phyloP scores from a whole-genome alignment of 2,888 invertebrate species.

The Pristionchus arcanus region DNA sequence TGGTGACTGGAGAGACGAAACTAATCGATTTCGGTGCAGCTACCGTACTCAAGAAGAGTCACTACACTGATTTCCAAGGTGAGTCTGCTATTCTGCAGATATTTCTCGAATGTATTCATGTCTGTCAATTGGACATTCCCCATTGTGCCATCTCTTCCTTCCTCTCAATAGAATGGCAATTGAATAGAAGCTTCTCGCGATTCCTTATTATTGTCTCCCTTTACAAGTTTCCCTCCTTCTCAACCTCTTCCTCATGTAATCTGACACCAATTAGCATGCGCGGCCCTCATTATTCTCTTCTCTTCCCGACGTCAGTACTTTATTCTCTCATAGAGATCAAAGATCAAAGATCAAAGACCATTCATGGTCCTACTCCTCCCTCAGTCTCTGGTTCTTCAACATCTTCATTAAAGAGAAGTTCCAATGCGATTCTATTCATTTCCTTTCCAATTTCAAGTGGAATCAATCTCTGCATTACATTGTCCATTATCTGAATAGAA shows the following conservation, averaged over 20 bases:
- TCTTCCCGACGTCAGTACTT: slow-evolving; percentile 46
- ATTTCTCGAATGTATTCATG: background rate
- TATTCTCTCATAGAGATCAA: slow-evolving; percentile 30
- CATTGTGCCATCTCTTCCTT: slow-evolving; percentile 11
- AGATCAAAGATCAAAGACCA: slow-evolving; percentile 43
- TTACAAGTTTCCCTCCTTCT: slow-evolving; percentile 25
- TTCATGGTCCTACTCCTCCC: background rate
- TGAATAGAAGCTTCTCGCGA: background rate
- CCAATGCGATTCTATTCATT: slow-evolving; percentile 48
- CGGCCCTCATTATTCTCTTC: background rate
- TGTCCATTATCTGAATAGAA: slow-evolving; percentile 39
- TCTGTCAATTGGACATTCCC: background rate
- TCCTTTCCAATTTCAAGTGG: slow-evolving; percentile 48
- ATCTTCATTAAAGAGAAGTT: slow-evolving; percentile 39
- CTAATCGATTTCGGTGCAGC: slow-evolving; percentile 78
- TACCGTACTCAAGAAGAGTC: slow-evolving; percentile 73
- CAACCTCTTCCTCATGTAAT: slow-evolving; percentile 20
- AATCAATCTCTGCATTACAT: slow-evolving; percentile 6
- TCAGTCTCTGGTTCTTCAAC: slow-evolving; percentile 14
- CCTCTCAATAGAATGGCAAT: background rate
- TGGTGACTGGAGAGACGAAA: slow-evolving; percentile 73
- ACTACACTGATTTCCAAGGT: slow-evolving; percentile 77
- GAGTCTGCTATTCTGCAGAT: background rate
- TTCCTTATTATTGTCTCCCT: slow-evolving; percentile 20
- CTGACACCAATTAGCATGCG: slow-evolving; percentile 23